phyloP scores from a whole-genome alignment of 2,888 invertebrate species.

The Drosophila yooni region DNA sequence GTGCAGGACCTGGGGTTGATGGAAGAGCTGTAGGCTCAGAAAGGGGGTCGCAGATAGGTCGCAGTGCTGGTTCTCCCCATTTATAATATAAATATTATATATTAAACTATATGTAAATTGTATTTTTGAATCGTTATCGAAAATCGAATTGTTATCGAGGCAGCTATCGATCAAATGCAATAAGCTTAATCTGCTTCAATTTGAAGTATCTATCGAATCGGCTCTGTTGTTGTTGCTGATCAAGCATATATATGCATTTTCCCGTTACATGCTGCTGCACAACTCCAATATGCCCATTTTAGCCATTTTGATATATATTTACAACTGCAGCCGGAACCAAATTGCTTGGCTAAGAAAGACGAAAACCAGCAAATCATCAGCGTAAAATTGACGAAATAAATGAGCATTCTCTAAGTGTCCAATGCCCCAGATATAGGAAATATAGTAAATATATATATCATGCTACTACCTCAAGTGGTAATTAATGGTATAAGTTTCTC shows the following conservation, averaged over 20 bases:
- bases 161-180: background rate
- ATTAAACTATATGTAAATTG: too few relatives aligned
- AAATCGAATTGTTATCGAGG: background rate
- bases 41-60: too few relatives aligned
- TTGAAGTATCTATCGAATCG: background rate
- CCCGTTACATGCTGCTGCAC: background rate
- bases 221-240: background rate
- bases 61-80: too few relatives aligned
- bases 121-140: background rate
- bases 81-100: too few relatives aligned
- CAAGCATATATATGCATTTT: background rate
- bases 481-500: background rate
- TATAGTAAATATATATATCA: background rate
- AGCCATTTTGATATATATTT: background rate
- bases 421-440: background rate
- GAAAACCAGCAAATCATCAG: background rate
- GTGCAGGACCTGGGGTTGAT: too few relatives aligned
- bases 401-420: background rate
- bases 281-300: background rate
- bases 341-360: slow-evolving; percentile 2
- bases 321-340: background rate
- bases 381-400: background rate
- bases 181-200: background rate
- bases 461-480: background rate
- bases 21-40: too few relatives aligned